phyloP scores from a whole-genome alignment of 2,888 invertebrate genomes.

The Noctua comes region DNA sequence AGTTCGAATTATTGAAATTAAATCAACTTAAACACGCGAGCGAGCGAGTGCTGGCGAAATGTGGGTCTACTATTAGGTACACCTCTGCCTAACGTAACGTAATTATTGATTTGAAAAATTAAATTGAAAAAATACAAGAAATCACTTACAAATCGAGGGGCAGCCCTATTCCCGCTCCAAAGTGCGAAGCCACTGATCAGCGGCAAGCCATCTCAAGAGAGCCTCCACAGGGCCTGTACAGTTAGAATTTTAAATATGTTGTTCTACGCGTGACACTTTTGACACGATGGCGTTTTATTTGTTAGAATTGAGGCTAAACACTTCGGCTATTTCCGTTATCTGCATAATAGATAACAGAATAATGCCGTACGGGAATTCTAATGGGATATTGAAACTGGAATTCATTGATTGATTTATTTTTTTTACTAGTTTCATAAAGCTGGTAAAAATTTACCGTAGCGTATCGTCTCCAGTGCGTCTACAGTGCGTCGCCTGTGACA shows the following conservation, averaged over 20 bases:
- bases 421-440: not conserved
- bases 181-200: conserved; percentile 54
- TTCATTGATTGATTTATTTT: conserved; percentile 4
- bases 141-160: not conserved
- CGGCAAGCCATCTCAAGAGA: conserved; percentile 40
- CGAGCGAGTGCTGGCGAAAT: not conserved
- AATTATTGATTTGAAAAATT: no score
- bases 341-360: conserved; percentile 18
- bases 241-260: conserved; percentile 64
- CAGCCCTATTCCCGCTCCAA: conserved; percentile 51
- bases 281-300: conserved; percentile 42
- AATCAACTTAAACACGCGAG: no score
- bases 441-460: not conserved
- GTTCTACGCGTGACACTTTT: conserved; percentile 55
- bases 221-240: conserved; percentile 45
- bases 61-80: not conserved
- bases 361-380: conserved; percentile 12
- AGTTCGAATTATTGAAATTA: no score
- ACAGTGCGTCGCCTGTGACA: not conserved
- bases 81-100: not conserved
- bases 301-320: conserved; percentile 51
- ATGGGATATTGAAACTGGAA: not conserved
- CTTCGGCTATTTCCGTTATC: conserved; percentile 41
- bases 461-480: not conserved
- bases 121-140: not conserved